Evolutionary conservation across 2,888 invertebrate species (phyloP).

Genomic region (Eubasilissa splendida): DNA sequence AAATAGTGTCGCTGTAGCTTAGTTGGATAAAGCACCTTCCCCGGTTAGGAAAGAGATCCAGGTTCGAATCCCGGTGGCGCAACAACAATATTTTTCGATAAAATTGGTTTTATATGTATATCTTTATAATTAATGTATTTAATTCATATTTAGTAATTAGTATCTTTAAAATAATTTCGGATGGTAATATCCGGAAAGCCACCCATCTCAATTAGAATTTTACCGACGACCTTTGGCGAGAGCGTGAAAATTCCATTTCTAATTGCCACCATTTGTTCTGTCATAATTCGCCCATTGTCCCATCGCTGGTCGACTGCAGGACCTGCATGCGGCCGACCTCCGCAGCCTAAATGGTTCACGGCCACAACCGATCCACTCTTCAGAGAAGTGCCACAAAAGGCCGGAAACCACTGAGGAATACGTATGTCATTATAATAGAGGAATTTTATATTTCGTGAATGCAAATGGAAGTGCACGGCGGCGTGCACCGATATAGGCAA

Average conservation of each 20-base stretch:
- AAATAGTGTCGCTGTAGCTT: too few relatives aligned
- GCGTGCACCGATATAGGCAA: background rate
- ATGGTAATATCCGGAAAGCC: background rate
- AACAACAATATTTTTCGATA: too few relatives aligned
- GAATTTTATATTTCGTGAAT: conserved; percentile 28
- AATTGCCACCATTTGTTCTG: background rate
- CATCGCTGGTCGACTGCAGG: background rate
- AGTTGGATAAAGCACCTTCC: too few relatives aligned
- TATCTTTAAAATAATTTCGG: background rate
- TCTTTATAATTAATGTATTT: too few relatives aligned
- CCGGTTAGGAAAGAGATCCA: too few relatives aligned
- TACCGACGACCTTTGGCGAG: conserved; percentile 3
- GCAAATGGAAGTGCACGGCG: background rate
- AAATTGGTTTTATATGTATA: too few relatives aligned
- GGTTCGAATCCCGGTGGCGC: too few relatives aligned
- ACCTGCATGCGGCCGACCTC: background rate
- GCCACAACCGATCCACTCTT: conserved; percentile 44
- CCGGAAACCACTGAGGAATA: conserved; percentile 47
- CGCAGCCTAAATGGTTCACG: conserved; percentile 49
- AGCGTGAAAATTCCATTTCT: background rate
- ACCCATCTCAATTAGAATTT: background rate
- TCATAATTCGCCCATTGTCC: conserved; percentile 17
- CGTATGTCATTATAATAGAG: conserved; percentile 31
- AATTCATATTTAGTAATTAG: too few relatives aligned
- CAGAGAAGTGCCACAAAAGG: conserved; percentile 45